phyloP scores from a whole-genome alignment of 2,113 vertebrate species.

The mouse (Mus musculus) region GRCm39 chr7:67766501-67767000 shows the following conservation, averaged over 20 bases:
- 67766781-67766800: neutral
- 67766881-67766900: neutral
- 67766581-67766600: neutral
- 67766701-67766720: neutral
- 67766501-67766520: neutral
- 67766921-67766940: neutral
- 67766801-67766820: neutral
- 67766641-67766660: neutral
- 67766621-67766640: neutral
- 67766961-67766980: neutral
- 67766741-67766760: neutral
- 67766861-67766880: neutral
- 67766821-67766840: neutral
- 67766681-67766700: neutral
- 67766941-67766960: neutral
- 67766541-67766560: neutral
- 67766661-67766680: neutral
- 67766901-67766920: neutral
- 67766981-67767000: neutral
- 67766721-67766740: neutral
- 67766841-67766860: neutral
- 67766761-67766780: neutral
- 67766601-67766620: neutral
- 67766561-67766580: neutral
- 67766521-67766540: neutral